Conservation (phyloP, 1,140 invertebrate species). For the Nautilus pompilius region DNA sequence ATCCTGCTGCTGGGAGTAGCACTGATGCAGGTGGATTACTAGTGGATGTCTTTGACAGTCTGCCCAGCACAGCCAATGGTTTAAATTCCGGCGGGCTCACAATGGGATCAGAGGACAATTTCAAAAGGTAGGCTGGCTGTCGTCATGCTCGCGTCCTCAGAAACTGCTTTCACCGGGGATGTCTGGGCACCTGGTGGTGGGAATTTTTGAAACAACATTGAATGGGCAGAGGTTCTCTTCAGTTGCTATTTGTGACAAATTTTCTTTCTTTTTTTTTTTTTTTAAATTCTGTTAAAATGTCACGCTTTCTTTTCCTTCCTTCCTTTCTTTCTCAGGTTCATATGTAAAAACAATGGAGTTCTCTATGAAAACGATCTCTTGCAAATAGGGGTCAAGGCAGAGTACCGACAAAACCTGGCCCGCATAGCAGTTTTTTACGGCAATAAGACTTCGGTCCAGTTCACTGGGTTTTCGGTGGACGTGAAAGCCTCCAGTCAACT, state of each 20-base stretch:
- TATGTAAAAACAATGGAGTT: constrained; percentile 87
- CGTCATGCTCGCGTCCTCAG: background rate
- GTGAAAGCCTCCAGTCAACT: constrained; percentile 33
- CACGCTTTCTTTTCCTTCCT: background rate
- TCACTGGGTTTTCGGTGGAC: constrained; percentile 59
- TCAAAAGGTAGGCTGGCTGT: constrained; percentile 27
- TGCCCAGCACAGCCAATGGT: constrained; percentile 15
- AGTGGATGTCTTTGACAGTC: constrained; percentile 33
- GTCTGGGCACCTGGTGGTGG: constrained; percentile 1
- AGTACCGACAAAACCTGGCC: constrained; percentile 88
- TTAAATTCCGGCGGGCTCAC: constrained; percentile 22
- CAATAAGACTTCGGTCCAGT: constrained; percentile 88
- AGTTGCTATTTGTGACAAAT: background rate
- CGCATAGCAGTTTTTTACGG: constrained; percentile 95
- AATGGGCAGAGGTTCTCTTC: background rate
- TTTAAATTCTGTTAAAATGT: background rate
- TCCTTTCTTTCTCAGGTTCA: constrained; percentile 66
- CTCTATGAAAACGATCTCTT: constrained; percentile 97
- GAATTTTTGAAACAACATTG: background rate
- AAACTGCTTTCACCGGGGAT: background rate
- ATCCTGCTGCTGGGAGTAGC: too few relatives aligned
- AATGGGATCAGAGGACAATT: constrained; percentile 33
- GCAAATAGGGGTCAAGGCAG: constrained; percentile 97
- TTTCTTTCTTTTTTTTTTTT: background rate
- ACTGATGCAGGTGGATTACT: constrained; percentile 18